These are phyloP conservation scores for Liposcelis brunnea DNA, from an alignment of 2,888 invertebrate species.

Conservation along the genomic window DNA sequence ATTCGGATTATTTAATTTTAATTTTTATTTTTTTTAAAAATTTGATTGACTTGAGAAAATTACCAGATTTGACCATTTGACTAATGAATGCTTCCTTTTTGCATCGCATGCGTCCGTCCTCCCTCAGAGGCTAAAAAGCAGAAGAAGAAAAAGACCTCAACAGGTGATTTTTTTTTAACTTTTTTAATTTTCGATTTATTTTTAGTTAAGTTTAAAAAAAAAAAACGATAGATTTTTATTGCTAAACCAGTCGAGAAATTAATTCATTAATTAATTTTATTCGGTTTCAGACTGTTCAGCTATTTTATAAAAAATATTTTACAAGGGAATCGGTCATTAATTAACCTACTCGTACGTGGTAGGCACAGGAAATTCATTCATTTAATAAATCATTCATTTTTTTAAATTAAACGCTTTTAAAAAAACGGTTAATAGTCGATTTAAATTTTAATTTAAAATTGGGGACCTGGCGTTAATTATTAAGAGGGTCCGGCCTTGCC, in stretches of 20 bases:
- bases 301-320: too few species aligned
- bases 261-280: too few species aligned
- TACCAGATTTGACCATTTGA: constrained; percentile 22
- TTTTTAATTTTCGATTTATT: constrained; percentile 11
- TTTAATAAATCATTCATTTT: too few species aligned
- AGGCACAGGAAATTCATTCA: too few species aligned
- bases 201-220: background rate
- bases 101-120: constrained; percentile 30
- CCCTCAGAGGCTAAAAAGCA: constrained; percentile 85
- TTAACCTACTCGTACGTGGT: too few species aligned
- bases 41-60: constrained; percentile 25
- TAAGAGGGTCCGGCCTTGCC: too few species aligned
- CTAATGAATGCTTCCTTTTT: constrained; percentile 8
- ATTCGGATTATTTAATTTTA: constrained; percentile 11
- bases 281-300: too few species aligned
- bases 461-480: too few species aligned
- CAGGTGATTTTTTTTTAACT: constrained; percentile 44
- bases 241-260: background rate
- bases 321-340: too few species aligned
- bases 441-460: too few species aligned
- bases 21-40: constrained; percentile 21
- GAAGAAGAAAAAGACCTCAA: constrained; percentile 79
- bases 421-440: constrained; percentile 16
- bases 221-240: background rate
- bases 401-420: too few species aligned